phyloP scores from a whole-genome alignment of 2,888 invertebrate species.

The Amiota mariae region DNA sequence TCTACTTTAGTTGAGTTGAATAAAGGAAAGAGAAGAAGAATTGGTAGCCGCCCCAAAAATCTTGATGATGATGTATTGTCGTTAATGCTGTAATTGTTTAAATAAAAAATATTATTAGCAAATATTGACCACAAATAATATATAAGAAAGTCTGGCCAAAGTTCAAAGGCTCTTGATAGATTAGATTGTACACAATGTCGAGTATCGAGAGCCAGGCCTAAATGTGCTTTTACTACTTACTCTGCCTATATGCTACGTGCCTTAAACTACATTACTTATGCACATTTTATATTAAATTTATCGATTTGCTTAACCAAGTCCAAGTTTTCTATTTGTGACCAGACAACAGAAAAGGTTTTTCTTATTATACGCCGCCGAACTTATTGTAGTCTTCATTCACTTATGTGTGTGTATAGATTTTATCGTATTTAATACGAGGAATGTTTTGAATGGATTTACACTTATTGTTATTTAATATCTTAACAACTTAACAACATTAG shows the following conservation, averaged over 20 bases:
- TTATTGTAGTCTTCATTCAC: constrained; percentile 38
- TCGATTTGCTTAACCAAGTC: constrained; percentile 6
- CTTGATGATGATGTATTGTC: neutral
- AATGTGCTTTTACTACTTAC: neutral
- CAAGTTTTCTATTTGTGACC: neutral
- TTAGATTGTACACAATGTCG: neutral
- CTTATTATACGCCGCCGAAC: constrained; percentile 41
- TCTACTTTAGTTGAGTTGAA: constrained; percentile 32
- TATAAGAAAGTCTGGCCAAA: constrained; percentile 49
- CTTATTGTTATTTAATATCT: too few relatives aligned
- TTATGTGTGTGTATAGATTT: neutral
- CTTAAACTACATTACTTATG: neutral
- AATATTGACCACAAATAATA: neutral
- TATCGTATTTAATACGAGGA: neutral
- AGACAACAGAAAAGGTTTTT: neutral
- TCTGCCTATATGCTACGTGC: neutral
- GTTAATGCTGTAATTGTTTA: constrained; percentile 38
- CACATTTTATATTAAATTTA: constrained; percentile 7
- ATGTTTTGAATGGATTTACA: too few relatives aligned
- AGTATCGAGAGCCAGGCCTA: neutral
- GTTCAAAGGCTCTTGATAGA: constrained; percentile 46
- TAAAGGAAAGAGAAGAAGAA: too few relatives aligned
- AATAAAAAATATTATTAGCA: constrained; percentile 46
- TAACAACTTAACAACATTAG: too few relatives aligned
- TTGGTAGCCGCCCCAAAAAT: too few relatives aligned